Base-by-base conservation (phyloP, 1,140 invertebrate species). In the Temnothorax nylanderi region DNA sequence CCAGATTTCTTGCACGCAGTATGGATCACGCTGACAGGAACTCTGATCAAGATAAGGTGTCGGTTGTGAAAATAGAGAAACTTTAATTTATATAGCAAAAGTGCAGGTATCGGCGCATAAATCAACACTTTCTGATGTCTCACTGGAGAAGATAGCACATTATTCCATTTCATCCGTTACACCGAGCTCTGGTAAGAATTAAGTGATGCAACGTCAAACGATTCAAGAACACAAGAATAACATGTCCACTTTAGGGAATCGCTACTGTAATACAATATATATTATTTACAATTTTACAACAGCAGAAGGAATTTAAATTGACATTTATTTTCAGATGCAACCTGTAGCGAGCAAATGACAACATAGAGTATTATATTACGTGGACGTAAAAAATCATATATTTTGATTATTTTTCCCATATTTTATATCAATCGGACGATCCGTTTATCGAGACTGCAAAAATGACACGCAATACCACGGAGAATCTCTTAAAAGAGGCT, bases 401-500 rank as follows among this genome's bases (percentile, higher is more conserved):
- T 7, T 81, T 41, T 16, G 74, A 77, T 77, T 77, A 1, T 56
- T 58, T 0, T n/a, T 47, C 8, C 34, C 2, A 44, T 51, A 76
- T 51, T 77, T 51, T 54, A 13, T n/a, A 47, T 51, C 7, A 37
- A 21, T 56, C 6, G 18, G 3, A 82, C 16, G 41, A 74, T 75
- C 18, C 3, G 47, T 60, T 77, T 77, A 16, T 11, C 18, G 2
- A 76, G 6, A 49, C 7, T 49, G 18, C 13, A 49, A 84, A 84
- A 75, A 84, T 84, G 80, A 18, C 41, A 8, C 41, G 16, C n/a
- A 6, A 21, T 7, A 85, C 71, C 13, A 54, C 72, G 64, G 89
- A 85, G 10, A 89, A 76, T 51, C 65, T 97, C 78, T 92, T 96
- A 51, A 97, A 97, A 94, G 96, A 97, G 93, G 98, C 97, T 71